Evolutionary conservation across 2,888 invertebrate species (phyloP), one percentile per base, ranked within the genome.

Genomic region (Hipparchia semele): DNA sequence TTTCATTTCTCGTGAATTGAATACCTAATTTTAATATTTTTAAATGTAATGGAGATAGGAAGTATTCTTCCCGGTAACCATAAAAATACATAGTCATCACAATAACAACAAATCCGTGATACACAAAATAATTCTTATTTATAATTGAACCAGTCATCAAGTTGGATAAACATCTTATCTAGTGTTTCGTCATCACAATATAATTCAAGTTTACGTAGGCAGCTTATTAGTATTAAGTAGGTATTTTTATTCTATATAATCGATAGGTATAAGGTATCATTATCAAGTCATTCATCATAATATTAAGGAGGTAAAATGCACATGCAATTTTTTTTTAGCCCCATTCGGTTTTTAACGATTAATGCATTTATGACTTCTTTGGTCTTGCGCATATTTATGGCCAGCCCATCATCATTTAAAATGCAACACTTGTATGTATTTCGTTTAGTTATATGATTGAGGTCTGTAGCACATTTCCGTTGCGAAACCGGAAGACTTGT

Each of bases 71-170:
- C 49, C 8, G 9, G 9, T 64, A 62, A 51, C 4, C 51, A 64
- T 51, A 64, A 64, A 64, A 62, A 62, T 39, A 39, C 1, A 61
- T 45, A 65, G 46, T 45, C 10, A 23, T 23, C 46, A 58, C 9
- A 58, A 68, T 45, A 39, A 66, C 23, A 60, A 68, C 60, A 61
- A 33, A 51, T 61, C 39, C 46, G 13, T 4, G 45, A 62, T 62
- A 61, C 45, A 45, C 49, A n/a, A 53, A 54, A 70, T 61, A 56
- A 58, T 58, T 61, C 45, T 33, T 46, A 45, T 53, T 61, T 61
- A 61, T 61, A 54, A 60, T 53, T 54, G 51, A 45, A 53, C 62
- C 33, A 49, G 49, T 49, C 46, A 60, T 68, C 59, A 59, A 49
- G 23, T 49, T 59, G 23, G 45, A 39, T 66, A 23, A 23, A 23